Percentiles rank a stretch among this genome's conserved stretches.
These are phyloP conservation scores for Liasis olivaceus DNA, from an alignment of 2,797 vertebrate species.

Conservation along the genomic window DNA sequence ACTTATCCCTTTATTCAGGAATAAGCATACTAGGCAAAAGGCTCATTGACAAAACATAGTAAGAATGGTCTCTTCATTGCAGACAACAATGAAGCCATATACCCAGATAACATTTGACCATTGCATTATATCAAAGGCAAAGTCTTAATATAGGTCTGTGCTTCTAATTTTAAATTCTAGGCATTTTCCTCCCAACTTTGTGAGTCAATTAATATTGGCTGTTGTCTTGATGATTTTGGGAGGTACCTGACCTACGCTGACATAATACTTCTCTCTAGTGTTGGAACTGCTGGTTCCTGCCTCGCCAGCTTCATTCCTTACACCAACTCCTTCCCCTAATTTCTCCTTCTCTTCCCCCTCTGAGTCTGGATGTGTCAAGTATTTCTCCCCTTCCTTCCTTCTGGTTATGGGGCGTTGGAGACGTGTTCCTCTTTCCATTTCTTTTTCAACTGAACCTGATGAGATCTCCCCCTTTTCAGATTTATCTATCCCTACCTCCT, in stretches of 20 bases:
- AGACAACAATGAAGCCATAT: neutral
- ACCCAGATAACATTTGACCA: neutral
- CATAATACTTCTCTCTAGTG: neutral
- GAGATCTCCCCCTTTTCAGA: neutral
- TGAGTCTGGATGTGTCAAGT: neutral
- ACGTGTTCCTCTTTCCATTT: neutral
- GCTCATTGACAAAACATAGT: neutral
- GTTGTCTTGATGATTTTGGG: neutral
- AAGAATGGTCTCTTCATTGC: neutral
- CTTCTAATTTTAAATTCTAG: neutral
- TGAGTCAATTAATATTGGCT: neutral
- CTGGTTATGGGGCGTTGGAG: neutral
- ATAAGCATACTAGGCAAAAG: neutral
- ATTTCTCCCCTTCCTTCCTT: neutral
- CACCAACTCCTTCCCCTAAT: neutral
- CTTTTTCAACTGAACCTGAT: neutral
- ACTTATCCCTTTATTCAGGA: neutral
- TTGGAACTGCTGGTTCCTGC: neutral
- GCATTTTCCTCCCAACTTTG: neutral
- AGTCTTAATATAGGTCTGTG: neutral
- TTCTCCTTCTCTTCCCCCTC: neutral
- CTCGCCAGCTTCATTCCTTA: neutral
- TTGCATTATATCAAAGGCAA: neutral
- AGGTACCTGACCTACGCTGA: neutral
- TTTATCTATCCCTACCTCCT: neutral